Base-by-base conservation (phyloP, 2,113 vertebrate genomes). In the Hymenochirus boettgeri region DNA sequence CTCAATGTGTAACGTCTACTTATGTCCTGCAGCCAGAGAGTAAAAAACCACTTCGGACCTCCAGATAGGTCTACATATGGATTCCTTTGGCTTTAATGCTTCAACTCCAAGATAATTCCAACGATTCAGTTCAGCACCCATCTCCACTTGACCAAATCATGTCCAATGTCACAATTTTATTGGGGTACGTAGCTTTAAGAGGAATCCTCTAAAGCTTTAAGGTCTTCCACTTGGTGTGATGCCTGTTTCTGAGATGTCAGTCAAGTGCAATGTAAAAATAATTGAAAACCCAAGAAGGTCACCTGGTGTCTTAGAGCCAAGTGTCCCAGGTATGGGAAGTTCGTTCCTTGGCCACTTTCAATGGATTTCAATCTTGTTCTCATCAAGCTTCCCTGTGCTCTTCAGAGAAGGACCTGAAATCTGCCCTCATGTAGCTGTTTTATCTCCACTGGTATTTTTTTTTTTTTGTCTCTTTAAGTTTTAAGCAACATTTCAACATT, bases 381-480 rank as follows among this genome's bases (percentile, higher is more conserved):
- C n/a, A n/a, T n/a, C n/a, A n/a, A n/a, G n/a, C n/a, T 64, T 29
- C 31, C 27, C 17, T 13, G 23, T 1, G 31, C 29, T 31, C 57
- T 17, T 48, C 69, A 42, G 25, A 39, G 62, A 7, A 21, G n/a
- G n/a, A n/a, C n/a, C n/a, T n/a, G 64, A 35, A 47, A 55, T 47
- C 29, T 18, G 17, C 27, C 52, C 42, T 74, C 60, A 71, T 17
- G 72, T 15, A 18, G 11, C 23, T 13, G 2, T 5, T 45, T 15
- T 19, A 24, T 13, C 47, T 39, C 31, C 45, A 4, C 22, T 69
- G n/a, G n/a, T n/a, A n/a, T n/a, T n/a, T n/a, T n/a, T n/a, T n/a
- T n/a, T n/a, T n/a, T n/a, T n/a, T 15, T 42, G 15, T 15, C n/a
- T 18, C n/a, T 48, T 50, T 29, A 69, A 47, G 69, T 64, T 33